Base-by-base conservation (phyloP, 1,140 invertebrate genomes). In the Cherax quadricarinatus region DNA sequence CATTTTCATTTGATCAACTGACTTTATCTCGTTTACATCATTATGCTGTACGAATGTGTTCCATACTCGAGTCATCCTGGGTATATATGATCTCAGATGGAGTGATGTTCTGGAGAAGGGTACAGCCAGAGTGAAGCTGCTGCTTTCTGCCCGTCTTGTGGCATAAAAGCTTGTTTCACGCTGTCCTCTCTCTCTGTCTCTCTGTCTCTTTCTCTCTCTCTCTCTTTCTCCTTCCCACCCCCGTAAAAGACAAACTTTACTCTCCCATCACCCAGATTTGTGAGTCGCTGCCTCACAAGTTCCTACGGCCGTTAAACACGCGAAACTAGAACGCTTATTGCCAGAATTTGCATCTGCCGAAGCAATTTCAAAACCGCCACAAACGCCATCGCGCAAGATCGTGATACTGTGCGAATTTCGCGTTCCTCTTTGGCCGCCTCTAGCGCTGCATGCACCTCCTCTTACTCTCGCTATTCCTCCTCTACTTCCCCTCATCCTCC, bases 241-340 rank as follows among this genome's bases (percentile, higher is more conserved):
- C 70, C 70, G 70, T 75, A 75, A 75, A 75, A 7, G 70, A 75
- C 70, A 75, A 75, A 75, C 70, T 75, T 75, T 75, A n/a, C n/a
- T 30, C 70, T 16, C 70, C n/a, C 70, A 30, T 75, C 70, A 75
- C n/a, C 9, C 70, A 75, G 70, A 75, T 75, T 75, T 75, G 70
- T 7, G 70, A 75, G 70, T 6, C 70, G 5, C 70, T 30, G 70
- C n/a, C 70, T 7, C 24, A 75, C 70, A 75, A 75, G n/a, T 75
- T 75, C 24, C 9, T 10, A 24, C 70, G 70, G n/a, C 70, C 70
- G 70, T 75, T 75, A 75, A 30, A 75, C 70, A 21, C 70, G 24
- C 70, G n/a, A 24, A 75, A 75, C 70, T 30, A 30, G 70, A 75
- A 30, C 70, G 21, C 70, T 24, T 75, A 75, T 75, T 75, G 70